Base-by-base conservation (phyloP, 2,113 vertebrate genomes). In the Pithys albifrons region DNA sequence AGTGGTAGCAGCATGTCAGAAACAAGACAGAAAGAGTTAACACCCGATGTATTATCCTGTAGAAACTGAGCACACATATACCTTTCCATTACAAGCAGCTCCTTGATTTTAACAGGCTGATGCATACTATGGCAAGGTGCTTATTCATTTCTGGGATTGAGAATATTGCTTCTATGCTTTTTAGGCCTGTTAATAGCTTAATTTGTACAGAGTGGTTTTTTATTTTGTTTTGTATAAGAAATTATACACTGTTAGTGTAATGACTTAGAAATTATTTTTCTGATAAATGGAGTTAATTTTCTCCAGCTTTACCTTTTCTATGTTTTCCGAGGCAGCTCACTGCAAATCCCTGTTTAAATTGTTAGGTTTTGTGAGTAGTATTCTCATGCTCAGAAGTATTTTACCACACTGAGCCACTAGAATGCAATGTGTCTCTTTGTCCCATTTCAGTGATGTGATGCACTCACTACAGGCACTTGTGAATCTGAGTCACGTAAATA, bases 381-480 rank as follows among this genome's bases (percentile, higher is more conserved):
- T 61, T 91, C n/a, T 89, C 22, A 54, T 45, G 43, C 7, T 80
- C 14, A 10, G 31, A 80, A 52, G 29, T 54, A 96, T 67, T 93
- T 96, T 96, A 96, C 94, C 88, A 77, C 61, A 31, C 79, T 77
- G 85, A 83, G 43, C 93, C 90, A 94, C 95, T 93, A 96, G 95
- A 95, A 94, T 95, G 95, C 95, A 95, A 94, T 96, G 94, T 96
- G 74, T 89, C 78, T 96, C 95, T 96, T 82, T 94, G 84, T 96
- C 87, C 78, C 54, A 49, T 89, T 85, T 88, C 71, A 85, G 59
- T 80, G 71, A 70, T 79, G 62, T 45, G 86, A 84, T 84, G 35
- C 6, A 31, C 69, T 95, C 1, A 2, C 59, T 84, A 45, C 2
- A 6, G 41, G 74, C 1, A 5, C 62, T 89, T 92, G 82, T 85